Conservation (phyloP, 2,797 vertebrate genomes). For the Apogon talboti region DNA sequence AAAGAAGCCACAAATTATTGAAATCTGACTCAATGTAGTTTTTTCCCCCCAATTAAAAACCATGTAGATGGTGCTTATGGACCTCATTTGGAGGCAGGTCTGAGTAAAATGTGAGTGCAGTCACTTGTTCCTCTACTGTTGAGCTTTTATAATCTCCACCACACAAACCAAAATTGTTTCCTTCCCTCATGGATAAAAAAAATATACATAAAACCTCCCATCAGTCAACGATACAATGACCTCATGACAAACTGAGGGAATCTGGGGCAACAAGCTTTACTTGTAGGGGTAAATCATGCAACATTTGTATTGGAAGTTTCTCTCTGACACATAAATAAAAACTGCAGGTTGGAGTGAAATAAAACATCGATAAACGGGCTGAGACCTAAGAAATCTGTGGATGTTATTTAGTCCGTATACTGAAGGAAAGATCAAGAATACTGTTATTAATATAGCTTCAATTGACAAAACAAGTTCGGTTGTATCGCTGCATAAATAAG, state of each 20-base stretch:
- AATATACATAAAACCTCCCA: slow-evolving; percentile 3
- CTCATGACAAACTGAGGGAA: slow-evolving; percentile 18
- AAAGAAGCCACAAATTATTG: no score
- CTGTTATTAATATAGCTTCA: no score
- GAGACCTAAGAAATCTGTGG: not conserved
- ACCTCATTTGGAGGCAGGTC: slow-evolving; percentile 13
- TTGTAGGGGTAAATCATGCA: slow-evolving; percentile 8
- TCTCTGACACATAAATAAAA: slow-evolving; percentile 17
- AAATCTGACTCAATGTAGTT: no score
- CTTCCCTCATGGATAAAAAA: slow-evolving; percentile 10
- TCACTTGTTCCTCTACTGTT: slow-evolving; percentile 12
- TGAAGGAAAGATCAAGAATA: not conserved
- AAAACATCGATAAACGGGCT: not conserved
- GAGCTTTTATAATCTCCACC: slow-evolving; percentile 20
- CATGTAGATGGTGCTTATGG: not conserved
- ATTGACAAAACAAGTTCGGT: no score
- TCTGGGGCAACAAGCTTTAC: slow-evolving; percentile 19
- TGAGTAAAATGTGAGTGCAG: not conserved
- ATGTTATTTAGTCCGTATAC: no score
- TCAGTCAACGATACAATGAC: slow-evolving; percentile 8
- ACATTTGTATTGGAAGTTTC: slow-evolving; percentile 8
- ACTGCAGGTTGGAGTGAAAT: slow-evolving; percentile 1
- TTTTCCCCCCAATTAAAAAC: not conserved
- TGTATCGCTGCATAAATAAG: not conserved
- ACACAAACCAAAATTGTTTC: slow-evolving; percentile 36